These are phyloP conservation scores for Alcis repandata DNA, from an alignment of 2,888 invertebrate genomes.

Conservation along the genomic window DNA sequence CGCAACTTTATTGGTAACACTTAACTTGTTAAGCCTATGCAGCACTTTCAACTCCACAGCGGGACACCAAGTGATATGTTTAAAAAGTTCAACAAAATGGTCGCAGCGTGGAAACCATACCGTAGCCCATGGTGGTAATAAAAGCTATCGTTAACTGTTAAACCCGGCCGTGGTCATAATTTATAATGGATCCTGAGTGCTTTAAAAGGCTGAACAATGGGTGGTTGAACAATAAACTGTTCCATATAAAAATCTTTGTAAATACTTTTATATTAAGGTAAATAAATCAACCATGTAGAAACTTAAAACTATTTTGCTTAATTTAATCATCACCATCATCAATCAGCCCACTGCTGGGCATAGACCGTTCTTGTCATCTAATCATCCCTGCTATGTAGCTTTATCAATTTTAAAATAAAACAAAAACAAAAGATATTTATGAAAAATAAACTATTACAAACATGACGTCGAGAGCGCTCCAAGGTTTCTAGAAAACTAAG, in stretches of 20 bases:
- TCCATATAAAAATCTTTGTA: constrained; percentile 40
- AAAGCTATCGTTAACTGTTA: constrained; percentile 64
- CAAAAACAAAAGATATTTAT: no score
- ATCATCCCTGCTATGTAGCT: no score
- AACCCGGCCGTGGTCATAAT: constrained; percentile 65
- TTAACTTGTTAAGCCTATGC: neutral
- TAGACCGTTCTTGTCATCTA: no score
- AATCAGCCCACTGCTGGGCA: no score
- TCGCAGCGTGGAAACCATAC: constrained; percentile 33
- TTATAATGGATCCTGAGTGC: constrained; percentile 76
- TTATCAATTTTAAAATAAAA: no score
- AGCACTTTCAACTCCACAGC: constrained; percentile 21
- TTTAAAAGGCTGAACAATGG: constrained; percentile 63
- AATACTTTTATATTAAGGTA: constrained; percentile 8
- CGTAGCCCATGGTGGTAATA: constrained; percentile 54
- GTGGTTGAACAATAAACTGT: constrained; percentile 37
- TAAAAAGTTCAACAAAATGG: constrained; percentile 39
- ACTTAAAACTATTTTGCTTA: no score
- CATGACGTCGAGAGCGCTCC: no score
- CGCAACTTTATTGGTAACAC: no score
- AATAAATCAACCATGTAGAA: neutral
- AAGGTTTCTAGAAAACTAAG: no score
- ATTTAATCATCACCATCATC: no score
- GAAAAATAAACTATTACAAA: no score
- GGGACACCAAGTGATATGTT: constrained; percentile 35